Percentiles rank a stretch among this genome's conserved stretches.
Evolutionary conservation across 2,888 invertebrate species (phyloP).

Genomic region (Drosophila imparisetae): DNA sequence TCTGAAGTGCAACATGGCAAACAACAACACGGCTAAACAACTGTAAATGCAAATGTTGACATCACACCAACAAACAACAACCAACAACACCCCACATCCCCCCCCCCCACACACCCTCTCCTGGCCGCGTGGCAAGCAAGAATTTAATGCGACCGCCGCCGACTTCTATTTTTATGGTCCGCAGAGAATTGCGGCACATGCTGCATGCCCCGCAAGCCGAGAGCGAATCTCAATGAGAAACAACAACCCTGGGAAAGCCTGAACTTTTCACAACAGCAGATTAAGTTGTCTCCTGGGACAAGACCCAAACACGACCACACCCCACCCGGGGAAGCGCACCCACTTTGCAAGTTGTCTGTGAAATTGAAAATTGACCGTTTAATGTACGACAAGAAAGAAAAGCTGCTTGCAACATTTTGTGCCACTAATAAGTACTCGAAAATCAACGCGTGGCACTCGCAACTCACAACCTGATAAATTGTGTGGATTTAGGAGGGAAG

Average conservation of each 20-base stretch:
- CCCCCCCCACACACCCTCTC: not conserved
- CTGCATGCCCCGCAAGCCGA: constrained; percentile 18
- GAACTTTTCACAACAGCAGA: constrained; percentile 78
- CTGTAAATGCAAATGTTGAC: constrained; percentile 79
- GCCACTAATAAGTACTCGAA: constrained; percentile 74
- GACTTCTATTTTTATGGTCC: constrained; percentile 71
- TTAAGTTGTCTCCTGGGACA: constrained; percentile 79
- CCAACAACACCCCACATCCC: not conserved
- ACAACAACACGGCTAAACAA: constrained; percentile 60
- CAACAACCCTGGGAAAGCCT: constrained; percentile 64
- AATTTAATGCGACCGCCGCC: constrained; percentile 64
- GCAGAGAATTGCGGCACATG: constrained; percentile 82
- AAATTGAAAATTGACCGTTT: constrained; percentile 84
- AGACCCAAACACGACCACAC: not conserved
- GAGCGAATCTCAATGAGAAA: not conserved
- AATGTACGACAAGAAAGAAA: constrained; percentile 61
- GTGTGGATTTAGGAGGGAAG: not conserved
- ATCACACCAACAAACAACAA: constrained; percentile 61
- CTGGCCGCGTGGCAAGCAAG: constrained; percentile 66
- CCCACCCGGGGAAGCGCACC: constrained; percentile 6
- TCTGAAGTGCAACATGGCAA: constrained; percentile 75
- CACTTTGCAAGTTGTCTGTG: constrained; percentile 73
- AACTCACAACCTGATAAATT: not conserved
- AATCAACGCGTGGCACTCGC: constrained; percentile 50
- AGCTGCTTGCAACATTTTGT: constrained; percentile 61